Conservation (phyloP, 2,888 invertebrate genomes). For the Gryllus longicercus region DNA sequence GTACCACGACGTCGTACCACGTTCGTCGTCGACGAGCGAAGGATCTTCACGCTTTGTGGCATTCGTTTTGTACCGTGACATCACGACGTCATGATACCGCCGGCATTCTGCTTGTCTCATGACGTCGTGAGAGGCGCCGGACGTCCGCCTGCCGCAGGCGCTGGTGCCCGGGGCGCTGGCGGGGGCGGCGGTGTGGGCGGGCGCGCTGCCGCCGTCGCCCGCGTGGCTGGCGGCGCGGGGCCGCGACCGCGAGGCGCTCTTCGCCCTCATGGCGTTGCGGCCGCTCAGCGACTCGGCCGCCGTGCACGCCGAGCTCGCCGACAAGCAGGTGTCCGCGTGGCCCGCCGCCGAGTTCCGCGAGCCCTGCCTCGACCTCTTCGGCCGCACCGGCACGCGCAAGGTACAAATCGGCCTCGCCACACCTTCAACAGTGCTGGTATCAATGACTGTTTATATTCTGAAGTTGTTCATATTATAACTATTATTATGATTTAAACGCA, state of each 20-base stretch:
- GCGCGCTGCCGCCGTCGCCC: not conserved
- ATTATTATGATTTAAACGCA: no score
- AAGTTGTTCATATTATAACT: no score
- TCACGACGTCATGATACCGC: no score
- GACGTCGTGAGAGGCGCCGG: no score
- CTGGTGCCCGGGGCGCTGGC: not conserved
- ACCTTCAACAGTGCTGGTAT: not conserved
- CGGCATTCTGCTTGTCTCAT: no score
- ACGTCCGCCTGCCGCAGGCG: not conserved
- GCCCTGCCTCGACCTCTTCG: conserved; percentile 6
- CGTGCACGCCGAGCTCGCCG: not conserved
- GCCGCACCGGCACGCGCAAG: not conserved
- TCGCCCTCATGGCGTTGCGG: not conserved
- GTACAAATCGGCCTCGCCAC: not conserved
- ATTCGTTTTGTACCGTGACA: no score
- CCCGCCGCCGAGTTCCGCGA: not conserved
- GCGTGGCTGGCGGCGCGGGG: not conserved
- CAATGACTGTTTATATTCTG: not conserved
- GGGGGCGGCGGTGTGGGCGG: not conserved
- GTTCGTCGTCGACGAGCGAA: no score
- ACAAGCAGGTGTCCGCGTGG: not conserved
- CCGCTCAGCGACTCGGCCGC: not conserved
- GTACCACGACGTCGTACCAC: no score
- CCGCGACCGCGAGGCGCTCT: not conserved
- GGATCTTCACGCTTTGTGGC: no score